phyloP scores from a whole-genome alignment of 1,140 invertebrate genomes.

The Contarinia nasturtii region DNA sequence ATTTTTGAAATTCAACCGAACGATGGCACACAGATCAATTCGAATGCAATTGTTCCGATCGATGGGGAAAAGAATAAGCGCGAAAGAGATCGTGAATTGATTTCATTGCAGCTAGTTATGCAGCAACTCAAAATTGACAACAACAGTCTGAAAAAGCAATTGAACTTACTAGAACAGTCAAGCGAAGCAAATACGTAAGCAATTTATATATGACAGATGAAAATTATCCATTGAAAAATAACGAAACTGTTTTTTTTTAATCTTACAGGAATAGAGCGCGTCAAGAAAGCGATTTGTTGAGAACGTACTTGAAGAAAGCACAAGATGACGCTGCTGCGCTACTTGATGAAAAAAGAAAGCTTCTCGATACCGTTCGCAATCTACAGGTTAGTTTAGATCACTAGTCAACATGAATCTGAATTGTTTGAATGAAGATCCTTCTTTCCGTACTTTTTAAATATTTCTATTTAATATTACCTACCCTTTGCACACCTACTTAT shows the following conservation, averaged over 20 bases:
- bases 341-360: constrained; percentile 49
- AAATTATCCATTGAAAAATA: no score
- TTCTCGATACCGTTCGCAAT: constrained; percentile 42
- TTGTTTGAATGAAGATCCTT: background rate
- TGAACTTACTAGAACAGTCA: constrained; percentile 36
- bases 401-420: background rate
- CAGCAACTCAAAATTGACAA: constrained; percentile 38
- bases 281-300: constrained; percentile 39
- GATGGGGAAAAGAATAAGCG: constrained; percentile 4
- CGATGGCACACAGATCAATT: background rate
- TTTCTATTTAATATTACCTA: background rate
- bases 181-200: constrained; percentile 38
- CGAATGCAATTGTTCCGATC: background rate
- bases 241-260: no score
- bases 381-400: constrained; percentile 30
- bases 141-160: constrained; percentile 36
- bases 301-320: constrained; percentile 37
- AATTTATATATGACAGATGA: background rate
- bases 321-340: constrained; percentile 50
- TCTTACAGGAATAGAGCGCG: constrained; percentile 28
- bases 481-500: no score
- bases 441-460: background rate
- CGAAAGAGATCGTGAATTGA: constrained; percentile 27
- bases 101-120: constrained; percentile 27
- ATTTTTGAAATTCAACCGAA: constrained; percentile 49